phyloP scores from a whole-genome alignment of 1,140 invertebrate genomes.

The Ostrea denselamellosa region DNA sequence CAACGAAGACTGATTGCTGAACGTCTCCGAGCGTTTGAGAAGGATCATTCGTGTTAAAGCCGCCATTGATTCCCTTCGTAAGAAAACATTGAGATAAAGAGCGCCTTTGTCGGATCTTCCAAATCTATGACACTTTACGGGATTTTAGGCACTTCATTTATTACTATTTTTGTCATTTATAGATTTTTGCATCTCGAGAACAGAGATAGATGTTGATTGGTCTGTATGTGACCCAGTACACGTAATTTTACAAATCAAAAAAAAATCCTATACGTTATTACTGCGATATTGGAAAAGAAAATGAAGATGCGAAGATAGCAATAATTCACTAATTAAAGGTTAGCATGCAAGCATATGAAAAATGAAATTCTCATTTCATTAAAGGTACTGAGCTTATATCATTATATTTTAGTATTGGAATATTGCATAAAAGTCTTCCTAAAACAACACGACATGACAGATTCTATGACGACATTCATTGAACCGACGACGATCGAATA shows the following conservation, averaged over 20 bases:
- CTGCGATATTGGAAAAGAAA: too few species aligned
- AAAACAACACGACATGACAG: too few species aligned
- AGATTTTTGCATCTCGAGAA: conserved; percentile 11
- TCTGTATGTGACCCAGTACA: neutral
- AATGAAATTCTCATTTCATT: too few species aligned
- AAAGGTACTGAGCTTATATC: too few species aligned
- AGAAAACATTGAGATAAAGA: neutral
- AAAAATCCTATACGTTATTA: neutral
- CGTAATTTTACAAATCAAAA: neutral
- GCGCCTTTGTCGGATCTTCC: conserved; percentile 16
- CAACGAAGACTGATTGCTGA: neutral
- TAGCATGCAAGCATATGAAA: too few species aligned
- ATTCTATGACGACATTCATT: too few species aligned
- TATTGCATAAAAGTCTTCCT: too few species aligned
- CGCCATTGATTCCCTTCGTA: conserved; percentile 9
- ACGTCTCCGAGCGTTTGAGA: neutral
- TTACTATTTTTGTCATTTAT: conserved; percentile 20
- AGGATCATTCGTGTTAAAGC: neutral
- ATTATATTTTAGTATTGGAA: too few species aligned
- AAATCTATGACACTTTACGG: conserved; percentile 6
- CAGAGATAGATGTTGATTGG: neutral
- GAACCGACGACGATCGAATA: too few species aligned
- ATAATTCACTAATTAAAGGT: too few species aligned
- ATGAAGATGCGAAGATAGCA: too few species aligned
- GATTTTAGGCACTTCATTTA: conserved; percentile 11